Conservation (phyloP, 2,113 vertebrate genomes). For the Cryptomyrus ogoouensis region DNA sequence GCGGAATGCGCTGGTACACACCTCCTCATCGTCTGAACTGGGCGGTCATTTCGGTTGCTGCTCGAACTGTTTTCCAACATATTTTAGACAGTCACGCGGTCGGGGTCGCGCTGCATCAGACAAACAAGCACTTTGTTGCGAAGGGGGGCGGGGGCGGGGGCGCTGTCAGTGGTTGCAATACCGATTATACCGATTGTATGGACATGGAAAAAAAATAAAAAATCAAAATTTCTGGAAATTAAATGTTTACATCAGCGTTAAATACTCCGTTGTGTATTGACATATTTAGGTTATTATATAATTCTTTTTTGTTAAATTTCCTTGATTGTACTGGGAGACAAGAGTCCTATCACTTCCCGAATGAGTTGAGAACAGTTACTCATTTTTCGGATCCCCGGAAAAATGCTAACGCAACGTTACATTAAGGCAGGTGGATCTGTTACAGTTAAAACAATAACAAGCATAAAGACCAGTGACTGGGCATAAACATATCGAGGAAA, state of each 20-base stretch:
- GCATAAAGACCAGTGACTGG: neutral
- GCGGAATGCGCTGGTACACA: neutral
- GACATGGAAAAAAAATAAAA: neutral
- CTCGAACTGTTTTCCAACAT: neutral
- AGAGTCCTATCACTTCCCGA: neutral
- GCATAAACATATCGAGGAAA: neutral
- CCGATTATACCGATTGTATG: neutral
- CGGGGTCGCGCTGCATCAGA: neutral
- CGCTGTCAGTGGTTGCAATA: neutral
- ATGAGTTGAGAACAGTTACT: neutral
- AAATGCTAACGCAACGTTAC: neutral
- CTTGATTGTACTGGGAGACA: neutral
- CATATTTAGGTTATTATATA: neutral
- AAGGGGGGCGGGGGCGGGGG: neutral
- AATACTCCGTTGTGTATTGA: neutral
- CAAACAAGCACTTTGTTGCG: neutral
- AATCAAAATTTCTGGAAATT: neutral
- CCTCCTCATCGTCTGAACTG: neutral
- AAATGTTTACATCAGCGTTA: neutral
- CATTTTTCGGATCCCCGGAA: neutral
- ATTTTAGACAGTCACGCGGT: neutral
- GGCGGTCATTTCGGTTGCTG: neutral
- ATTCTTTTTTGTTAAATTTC: neutral
- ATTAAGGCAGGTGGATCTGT: neutral
- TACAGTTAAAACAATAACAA: neutral